Conservation (phyloP, 2,797 vertebrate species). For the Perdix hodgsoniae region DNA sequence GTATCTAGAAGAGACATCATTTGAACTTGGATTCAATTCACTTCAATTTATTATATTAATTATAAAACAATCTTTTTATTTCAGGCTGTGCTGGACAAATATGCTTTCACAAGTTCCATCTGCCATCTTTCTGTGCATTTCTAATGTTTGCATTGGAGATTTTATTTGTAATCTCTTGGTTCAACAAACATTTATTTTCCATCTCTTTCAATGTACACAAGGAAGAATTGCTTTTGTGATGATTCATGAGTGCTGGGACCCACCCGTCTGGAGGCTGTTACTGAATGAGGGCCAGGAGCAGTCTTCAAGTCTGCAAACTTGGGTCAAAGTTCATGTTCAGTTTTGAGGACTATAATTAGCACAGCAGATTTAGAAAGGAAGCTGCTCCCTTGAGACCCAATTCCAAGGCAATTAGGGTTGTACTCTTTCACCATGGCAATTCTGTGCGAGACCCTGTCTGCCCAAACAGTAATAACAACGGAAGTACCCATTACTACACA, state of each 20-base stretch:
- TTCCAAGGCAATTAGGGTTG: slow-evolving; percentile 32
- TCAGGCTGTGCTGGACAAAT: background rate
- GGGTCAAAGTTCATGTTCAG: background rate
- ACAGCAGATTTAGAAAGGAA: slow-evolving; percentile 22
- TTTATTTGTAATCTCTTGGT: background rate
- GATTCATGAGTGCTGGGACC: background rate
- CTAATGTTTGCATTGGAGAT: background rate
- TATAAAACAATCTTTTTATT: background rate
- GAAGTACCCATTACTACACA: background rate
- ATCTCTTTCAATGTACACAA: background rate
- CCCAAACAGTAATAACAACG: background rate
- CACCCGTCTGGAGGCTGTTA: background rate
- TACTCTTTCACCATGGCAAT: background rate
- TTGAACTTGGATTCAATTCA: background rate
- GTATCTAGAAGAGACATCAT: background rate
- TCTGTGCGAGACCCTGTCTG: background rate
- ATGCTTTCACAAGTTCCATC: background rate
- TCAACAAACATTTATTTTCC: background rate
- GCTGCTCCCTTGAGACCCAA: background rate
- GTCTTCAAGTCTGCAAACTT: background rate
- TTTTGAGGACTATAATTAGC: slow-evolving; percentile 41
- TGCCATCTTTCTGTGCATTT: background rate
- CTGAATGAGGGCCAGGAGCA: background rate
- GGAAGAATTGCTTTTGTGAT: background rate
- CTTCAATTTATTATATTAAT: background rate